phyloP scores from a whole-genome alignment of 2,888 invertebrate genomes.

The Strigamia transsilvanica region DNA sequence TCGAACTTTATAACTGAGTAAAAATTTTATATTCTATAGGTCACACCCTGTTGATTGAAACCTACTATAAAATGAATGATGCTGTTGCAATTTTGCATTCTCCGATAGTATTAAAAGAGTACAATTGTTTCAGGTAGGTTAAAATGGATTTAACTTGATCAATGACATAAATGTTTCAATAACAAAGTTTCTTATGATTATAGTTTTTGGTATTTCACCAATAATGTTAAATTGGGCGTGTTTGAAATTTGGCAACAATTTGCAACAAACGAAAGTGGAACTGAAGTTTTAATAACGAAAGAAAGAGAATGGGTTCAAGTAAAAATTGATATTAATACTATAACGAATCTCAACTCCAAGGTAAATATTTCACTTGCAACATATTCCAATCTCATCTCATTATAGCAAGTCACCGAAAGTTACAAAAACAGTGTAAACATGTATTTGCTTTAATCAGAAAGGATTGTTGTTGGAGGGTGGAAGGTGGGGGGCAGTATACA shows the following conservation, averaged over 20 bases:
- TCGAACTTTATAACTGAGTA: no score
- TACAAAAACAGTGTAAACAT: no score
- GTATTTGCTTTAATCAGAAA: no score
- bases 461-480: no score
- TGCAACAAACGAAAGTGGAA: not conserved
- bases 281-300: not conserved
- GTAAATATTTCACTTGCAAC: no score
- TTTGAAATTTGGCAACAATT: not conserved
- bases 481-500: no score
- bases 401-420: no score
- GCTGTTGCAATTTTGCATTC: not conserved
- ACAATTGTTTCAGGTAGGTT: not conserved
- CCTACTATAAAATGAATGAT: not conserved
- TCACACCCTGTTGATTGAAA: not conserved
- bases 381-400: no score
- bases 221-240: not conserved
- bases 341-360: no score
- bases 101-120: not conserved
- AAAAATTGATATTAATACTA: not conserved
- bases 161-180: no score
- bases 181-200: not conserved
- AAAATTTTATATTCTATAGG: not conserved
- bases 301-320: not conserved
- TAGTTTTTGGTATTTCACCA: conserved; percentile 6
- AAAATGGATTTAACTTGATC: not conserved